Conservation (phyloP, 2,113 vertebrate species). For the Ceuthmochares aereus region DNA sequence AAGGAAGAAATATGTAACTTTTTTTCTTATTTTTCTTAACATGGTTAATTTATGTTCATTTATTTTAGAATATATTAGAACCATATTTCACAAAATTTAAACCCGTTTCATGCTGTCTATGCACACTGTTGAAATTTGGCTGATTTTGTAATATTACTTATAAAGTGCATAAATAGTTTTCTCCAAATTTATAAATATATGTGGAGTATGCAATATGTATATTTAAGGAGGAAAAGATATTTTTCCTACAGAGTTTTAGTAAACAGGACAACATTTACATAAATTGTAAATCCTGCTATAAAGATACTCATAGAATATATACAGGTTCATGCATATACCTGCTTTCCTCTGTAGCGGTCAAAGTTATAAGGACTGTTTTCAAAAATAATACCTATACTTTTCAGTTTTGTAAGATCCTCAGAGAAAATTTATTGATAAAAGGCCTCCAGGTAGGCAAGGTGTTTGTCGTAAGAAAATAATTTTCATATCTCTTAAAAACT, state of each 20-base stretch:
- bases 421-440: background rate
- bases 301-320: background rate
- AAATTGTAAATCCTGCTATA: background rate
- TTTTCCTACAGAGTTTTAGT: background rate
- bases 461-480: background rate
- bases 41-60: constrained; percentile 5
- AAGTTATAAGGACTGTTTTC: background rate
- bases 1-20: background rate
- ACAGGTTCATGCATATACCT: background rate
- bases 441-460: background rate
- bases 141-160: background rate
- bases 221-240: background rate
- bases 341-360: background rate
- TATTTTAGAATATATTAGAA: background rate
- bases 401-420: background rate
- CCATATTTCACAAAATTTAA: background rate
- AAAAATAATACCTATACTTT: background rate
- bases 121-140: background rate
- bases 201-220: background rate
- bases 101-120: background rate
- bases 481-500: background rate
- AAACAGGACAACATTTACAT: background rate
- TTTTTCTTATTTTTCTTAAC: background rate
- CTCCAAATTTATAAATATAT: background rate
- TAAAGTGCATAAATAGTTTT: background rate